Evolutionary conservation across 2,113 vertebrate genomes (phyloP).

Genomic region (Stercorarius parasiticus): DNA sequence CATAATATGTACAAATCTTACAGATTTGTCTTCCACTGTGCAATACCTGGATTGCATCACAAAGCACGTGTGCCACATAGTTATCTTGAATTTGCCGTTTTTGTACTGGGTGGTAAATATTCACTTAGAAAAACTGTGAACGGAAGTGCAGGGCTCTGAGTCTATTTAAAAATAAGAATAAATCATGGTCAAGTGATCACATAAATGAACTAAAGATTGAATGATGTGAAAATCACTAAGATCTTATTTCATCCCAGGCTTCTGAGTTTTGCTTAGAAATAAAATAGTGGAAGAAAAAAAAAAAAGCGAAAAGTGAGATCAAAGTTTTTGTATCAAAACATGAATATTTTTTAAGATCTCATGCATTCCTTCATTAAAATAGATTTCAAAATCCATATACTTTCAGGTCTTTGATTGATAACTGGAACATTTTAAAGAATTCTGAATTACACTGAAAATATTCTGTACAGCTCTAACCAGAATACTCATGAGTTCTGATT

Average conservation of each 20-base stretch:
- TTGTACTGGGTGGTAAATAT: not conserved
- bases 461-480: not conserved
- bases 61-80: not conserved
- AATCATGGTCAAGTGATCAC: not conserved
- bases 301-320: not conserved
- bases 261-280: not conserved
- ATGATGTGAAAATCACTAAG: not conserved
- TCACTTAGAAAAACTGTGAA: not conserved
- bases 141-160: not conserved
- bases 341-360: not conserved
- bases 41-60: not conserved
- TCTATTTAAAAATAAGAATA: not conserved
- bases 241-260: not conserved
- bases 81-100: not conserved
- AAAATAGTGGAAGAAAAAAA: not conserved
- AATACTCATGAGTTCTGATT: not conserved
- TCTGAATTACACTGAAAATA: not conserved
- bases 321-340: not conserved
- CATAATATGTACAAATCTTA: not conserved
- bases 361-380: not conserved
- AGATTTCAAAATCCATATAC: not conserved
- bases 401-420: not conserved
- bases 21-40: not conserved
- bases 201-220: not conserved
- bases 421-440: not conserved